A percentile compares a stretch with the other conserved stretches of the same genome.
These are phyloP conservation scores for Megathymus violae DNA, from an alignment of 1,140 invertebrate species.

Conservation along the genomic window DNA sequence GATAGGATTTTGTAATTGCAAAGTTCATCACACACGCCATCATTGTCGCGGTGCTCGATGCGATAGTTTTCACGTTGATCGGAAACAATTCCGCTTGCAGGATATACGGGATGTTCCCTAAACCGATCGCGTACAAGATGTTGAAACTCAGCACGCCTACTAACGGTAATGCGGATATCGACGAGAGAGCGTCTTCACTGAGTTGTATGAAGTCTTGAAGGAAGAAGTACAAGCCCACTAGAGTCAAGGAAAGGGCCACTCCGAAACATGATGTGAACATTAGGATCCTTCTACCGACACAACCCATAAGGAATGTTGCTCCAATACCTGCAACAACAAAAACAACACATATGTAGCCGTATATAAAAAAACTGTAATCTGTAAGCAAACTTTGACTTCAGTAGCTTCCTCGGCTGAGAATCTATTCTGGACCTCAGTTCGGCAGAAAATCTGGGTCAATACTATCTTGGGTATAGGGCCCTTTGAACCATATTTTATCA, in stretches of 20 bases:
- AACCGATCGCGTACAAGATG: conserved; percentile 83
- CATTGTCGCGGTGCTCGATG: conserved; percentile 75
- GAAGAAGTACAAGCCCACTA: conserved; percentile 83
- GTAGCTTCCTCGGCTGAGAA: too few relatives aligned
- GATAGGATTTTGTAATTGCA: conserved; percentile 84
- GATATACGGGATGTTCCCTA: conserved; percentile 86
- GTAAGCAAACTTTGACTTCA: too few relatives aligned
- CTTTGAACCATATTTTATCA: too few relatives aligned
- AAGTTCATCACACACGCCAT: conserved; percentile 80
- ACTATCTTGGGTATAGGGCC: too few relatives aligned
- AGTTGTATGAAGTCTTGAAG: conserved; percentile 70
- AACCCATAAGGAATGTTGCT: conserved; percentile 89
- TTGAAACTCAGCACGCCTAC: conserved; percentile 85
- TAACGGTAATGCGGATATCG: conserved; percentile 82
- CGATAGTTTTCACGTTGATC: conserved; percentile 85
- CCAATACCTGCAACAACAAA: conserved; percentile 81
- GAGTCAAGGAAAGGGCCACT: conserved; percentile 82
- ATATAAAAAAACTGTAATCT: too few relatives aligned
- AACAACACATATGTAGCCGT: background rate
- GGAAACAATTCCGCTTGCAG: conserved; percentile 87
- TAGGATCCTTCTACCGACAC: conserved; percentile 88
- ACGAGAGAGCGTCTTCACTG: conserved; percentile 51
- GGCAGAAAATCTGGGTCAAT: too few relatives aligned
- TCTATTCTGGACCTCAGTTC: too few relatives aligned
- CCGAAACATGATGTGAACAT: conserved; percentile 86